These are phyloP conservation scores for Speoplatyrhinus poulsoni DNA, from an alignment of 2,113 vertebrate species.

Conservation along the genomic window DNA sequence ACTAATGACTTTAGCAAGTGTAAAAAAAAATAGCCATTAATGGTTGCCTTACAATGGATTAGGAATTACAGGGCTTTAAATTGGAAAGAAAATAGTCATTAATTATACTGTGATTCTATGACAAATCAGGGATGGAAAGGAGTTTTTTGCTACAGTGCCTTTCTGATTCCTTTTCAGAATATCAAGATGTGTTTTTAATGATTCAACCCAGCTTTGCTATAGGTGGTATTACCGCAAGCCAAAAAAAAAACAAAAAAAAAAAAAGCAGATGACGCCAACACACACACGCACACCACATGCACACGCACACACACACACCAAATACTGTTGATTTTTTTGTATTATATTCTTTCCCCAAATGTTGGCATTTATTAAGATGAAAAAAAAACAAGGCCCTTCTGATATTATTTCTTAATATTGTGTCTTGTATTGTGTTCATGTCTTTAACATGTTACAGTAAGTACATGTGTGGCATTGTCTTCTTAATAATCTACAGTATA, in stretches of 20 bases:
- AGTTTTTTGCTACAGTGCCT: slow-evolving; percentile 45
- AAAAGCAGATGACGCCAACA: background rate
- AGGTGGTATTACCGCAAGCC: background rate
- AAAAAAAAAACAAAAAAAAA: background rate
- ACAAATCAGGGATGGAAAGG: slow-evolving; percentile 51
- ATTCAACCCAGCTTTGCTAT: slow-evolving; percentile 3
- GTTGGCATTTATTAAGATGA: too few relatives aligned
- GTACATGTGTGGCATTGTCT: too few relatives aligned
- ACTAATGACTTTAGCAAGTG: slow-evolving; percentile 73
- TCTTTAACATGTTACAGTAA: too few relatives aligned
- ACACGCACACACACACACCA: too few relatives aligned
- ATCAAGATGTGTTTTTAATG: slow-evolving; percentile 14
- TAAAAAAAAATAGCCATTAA: slow-evolving; percentile 69
- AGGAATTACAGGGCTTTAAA: slow-evolving; percentile 68
- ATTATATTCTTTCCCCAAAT: too few relatives aligned
- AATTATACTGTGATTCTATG: slow-evolving; percentile 65
- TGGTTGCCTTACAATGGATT: slow-evolving; percentile 72
- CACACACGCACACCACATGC: background rate
- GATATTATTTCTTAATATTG: too few relatives aligned
- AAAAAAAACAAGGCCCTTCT: too few relatives aligned
- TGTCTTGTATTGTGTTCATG: too few relatives aligned
- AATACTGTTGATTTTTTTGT: too few relatives aligned
- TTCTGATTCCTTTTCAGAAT: slow-evolving; percentile 25
- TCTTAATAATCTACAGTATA: too few relatives aligned
- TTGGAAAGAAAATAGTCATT: slow-evolving; percentile 59